These are phyloP conservation scores for Actinia equina DNA, from an alignment of 64 coral and sea anemone genomes.

Conservation along the genomic window DNA sequence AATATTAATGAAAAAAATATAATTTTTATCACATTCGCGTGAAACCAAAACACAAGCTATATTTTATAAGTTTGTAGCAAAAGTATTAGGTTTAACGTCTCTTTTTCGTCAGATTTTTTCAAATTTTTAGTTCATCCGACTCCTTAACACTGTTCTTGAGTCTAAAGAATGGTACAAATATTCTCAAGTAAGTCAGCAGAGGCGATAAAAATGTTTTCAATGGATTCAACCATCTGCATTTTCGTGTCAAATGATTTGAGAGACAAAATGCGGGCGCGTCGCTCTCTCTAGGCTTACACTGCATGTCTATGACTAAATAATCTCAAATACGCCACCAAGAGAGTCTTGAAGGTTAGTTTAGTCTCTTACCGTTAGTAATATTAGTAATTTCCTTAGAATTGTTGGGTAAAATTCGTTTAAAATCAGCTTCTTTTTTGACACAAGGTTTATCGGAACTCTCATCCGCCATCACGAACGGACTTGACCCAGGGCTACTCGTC, in stretches of 20 bases:
- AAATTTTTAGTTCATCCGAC: neutral
- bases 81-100: neutral
- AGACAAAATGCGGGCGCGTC: neutral
- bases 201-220: neutral
- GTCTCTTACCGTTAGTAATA: neutral
- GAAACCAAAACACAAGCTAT: neutral
- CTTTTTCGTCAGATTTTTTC: neutral
- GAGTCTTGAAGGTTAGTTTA: neutral
- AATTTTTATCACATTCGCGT: conserved; percentile 5
- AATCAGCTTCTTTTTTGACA: conserved; percentile 5
- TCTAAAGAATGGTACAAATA: neutral
- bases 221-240: conserved; percentile 12
- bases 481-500: neutral
- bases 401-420: neutral
- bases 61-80: neutral
- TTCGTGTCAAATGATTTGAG: neutral
- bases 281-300: neutral
- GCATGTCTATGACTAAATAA: neutral
- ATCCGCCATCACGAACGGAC: neutral
- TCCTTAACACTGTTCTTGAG: conserved; percentile 10
- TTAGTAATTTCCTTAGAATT: neutral
- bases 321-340: neutral
- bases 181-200: neutral
- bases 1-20: neutral
- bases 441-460: neutral